Evolutionary conservation across 2,888 invertebrate genomes (phyloP).

Genomic region (Operophtera brumata): DNA sequence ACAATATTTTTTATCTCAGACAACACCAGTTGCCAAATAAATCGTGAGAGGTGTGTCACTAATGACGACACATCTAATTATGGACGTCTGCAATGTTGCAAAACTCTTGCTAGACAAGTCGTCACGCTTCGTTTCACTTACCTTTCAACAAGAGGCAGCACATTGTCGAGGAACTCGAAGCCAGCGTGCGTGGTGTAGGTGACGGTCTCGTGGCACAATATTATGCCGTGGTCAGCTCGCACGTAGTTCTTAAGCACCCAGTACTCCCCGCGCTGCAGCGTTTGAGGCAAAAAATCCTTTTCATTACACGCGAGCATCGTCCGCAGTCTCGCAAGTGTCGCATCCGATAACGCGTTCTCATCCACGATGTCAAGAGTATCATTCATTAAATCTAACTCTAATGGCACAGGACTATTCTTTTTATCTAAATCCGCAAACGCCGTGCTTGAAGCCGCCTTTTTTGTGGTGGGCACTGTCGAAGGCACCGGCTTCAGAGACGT

Average conservation of each 20-base stretch:
- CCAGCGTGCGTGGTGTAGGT: slow-evolving; percentile 97
- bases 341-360: slow-evolving; percentile 62
- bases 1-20: slow-evolving; percentile 29
- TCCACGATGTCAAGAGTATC: slow-evolving; percentile 64
- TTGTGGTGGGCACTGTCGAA: slow-evolving; percentile 65
- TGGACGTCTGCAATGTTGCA: slow-evolving; percentile 33
- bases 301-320: slow-evolving; percentile 83
- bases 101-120: slow-evolving; percentile 16
- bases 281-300: slow-evolving; percentile 80
- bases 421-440: slow-evolving; percentile 61
- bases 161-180: slow-evolving; percentile 94
- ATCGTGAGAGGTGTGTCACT: slow-evolving; percentile 44
- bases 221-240: slow-evolving; percentile 83
- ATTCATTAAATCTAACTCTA: slow-evolving; percentile 57
- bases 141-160: slow-evolving; percentile 90
- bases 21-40: slow-evolving; percentile 46
- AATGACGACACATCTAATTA: slow-evolving; percentile 48
- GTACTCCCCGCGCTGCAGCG: slow-evolving; percentile 88
- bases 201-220: slow-evolving; percentile 90
- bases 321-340: slow-evolving; percentile 63
- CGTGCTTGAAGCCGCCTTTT: slow-evolving; percentile 71
- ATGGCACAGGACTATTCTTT: slow-evolving; percentile 58
- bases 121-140: slow-evolving; percentile 47
- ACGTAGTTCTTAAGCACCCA: slow-evolving; percentile 95
- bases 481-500: slow-evolving; percentile 66